Percentiles rank a stretch among this genome's conserved stretches.
Conservation (phyloP, 2,113 vertebrate species). For the Chaenocephalus aceratus region DNA sequence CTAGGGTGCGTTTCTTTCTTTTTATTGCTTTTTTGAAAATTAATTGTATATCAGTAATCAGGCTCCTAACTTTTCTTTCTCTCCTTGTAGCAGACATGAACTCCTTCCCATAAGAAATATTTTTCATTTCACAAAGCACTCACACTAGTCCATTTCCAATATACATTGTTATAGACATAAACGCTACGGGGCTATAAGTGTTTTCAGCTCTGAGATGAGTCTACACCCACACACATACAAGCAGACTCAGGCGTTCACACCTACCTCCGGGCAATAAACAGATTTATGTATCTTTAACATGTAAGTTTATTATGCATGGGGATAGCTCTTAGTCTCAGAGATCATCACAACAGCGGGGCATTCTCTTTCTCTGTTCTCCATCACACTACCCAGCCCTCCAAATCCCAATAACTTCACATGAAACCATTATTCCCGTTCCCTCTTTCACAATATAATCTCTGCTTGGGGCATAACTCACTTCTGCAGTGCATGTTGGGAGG, state of each 20-base stretch:
- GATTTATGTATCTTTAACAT: slow-evolving; percentile 55
- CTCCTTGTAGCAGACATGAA: slow-evolving; percentile 10
- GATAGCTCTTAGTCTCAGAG: slow-evolving; percentile 42
- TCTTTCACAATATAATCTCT: slow-evolving; percentile 52
- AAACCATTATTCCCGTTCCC: slow-evolving; percentile 33
- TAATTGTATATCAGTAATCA: slow-evolving; percentile 11
- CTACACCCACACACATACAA: slow-evolving; percentile 44
- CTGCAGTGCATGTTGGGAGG: slow-evolving; percentile 36
- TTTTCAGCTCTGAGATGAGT: slow-evolving; percentile 26
- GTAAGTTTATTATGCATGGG: slow-evolving; percentile 50
- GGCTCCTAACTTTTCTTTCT: not conserved
- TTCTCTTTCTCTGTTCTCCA: slow-evolving; percentile 36
- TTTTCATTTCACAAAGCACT: slow-evolving; percentile 27
- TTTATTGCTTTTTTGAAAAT: slow-evolving; percentile 4
- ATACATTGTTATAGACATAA: slow-evolving; percentile 38
- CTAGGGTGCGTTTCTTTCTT: not conserved
- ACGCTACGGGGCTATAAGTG: slow-evolving; percentile 28
- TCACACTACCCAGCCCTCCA: slow-evolving; percentile 32
- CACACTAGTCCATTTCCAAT: slow-evolving; percentile 33
- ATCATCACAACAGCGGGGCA: slow-evolving; percentile 51
- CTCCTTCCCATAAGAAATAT: slow-evolving; percentile 22
- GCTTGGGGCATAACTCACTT: slow-evolving; percentile 56
- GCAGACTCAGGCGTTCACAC: slow-evolving; percentile 46
- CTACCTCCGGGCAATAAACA: slow-evolving; percentile 57
- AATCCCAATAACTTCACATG: slow-evolving; percentile 45